Conservation (phyloP, 2,113 vertebrate species). For the Mixornis gularis region DNA sequence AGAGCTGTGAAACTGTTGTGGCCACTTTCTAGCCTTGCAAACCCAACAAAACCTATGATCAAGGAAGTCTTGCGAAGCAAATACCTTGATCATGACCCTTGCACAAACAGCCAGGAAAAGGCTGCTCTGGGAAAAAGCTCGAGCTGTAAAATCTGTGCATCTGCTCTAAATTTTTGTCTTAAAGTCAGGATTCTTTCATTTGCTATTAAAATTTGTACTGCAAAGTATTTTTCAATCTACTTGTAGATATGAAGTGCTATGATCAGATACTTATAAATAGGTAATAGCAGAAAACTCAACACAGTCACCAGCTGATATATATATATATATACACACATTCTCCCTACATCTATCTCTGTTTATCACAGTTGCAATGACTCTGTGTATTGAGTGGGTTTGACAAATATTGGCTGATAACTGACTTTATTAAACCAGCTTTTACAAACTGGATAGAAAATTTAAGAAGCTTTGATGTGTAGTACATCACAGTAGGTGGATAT, state of each 20-base stretch:
- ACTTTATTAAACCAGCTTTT: background rate
- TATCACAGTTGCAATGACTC: background rate
- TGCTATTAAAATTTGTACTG: background rate
- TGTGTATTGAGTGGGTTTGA: background rate
- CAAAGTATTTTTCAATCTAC: background rate
- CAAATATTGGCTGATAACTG: slow-evolving; percentile 4
- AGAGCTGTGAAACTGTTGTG: background rate
- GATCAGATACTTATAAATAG: background rate
- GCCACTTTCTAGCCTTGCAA: background rate
- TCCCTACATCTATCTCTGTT: background rate
- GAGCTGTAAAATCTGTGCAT: background rate
- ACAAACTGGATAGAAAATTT: background rate
- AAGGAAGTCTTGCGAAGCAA: background rate
- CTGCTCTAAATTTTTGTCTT: background rate
- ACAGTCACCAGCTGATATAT: background rate
- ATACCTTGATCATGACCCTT: fast-evolving
- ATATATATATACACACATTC: background rate
- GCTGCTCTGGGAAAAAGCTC: background rate
- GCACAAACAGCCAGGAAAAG: background rate
- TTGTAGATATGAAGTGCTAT: background rate
- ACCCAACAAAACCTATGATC: fast-evolving
- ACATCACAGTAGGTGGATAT: background rate
- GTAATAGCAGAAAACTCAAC: background rate
- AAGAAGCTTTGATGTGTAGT: background rate
- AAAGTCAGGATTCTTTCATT: background rate